These are phyloP conservation scores for Eudorcas thomsonii DNA, from an alignment of 2,113 vertebrate species.

Conservation along the genomic window DNA sequence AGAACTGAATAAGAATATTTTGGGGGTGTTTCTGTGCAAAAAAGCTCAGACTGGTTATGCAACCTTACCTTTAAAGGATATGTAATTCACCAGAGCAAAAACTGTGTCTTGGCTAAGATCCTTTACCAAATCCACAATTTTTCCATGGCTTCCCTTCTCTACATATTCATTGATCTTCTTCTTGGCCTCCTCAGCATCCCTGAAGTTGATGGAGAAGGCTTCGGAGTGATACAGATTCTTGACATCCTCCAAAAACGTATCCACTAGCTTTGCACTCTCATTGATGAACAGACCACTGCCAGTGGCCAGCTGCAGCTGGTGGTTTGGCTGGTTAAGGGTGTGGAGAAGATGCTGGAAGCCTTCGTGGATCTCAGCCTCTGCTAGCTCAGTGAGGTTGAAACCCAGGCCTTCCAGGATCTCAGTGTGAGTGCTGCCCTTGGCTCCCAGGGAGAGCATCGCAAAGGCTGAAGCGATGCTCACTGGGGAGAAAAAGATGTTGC, in stretches of 20 bases:
- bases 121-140: slow-evolving; percentile 81
- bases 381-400: slow-evolving; percentile 70
- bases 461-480: slow-evolving; percentile 81
- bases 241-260: slow-evolving; percentile 70
- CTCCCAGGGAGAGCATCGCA: slow-evolving; percentile 76
- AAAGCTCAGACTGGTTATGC: background rate
- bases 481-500: slow-evolving; percentile 84
- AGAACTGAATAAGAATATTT: background rate
- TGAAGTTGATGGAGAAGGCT: slow-evolving; percentile 77
- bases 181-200: slow-evolving; percentile 63
- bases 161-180: slow-evolving; percentile 79
- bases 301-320: slow-evolving; percentile 70
- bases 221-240: slow-evolving; percentile 72
- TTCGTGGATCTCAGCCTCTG: slow-evolving; percentile 62
- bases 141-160: slow-evolving; percentile 76
- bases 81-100: slow-evolving; percentile 84
- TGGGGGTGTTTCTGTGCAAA: background rate
- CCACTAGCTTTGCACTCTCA: slow-evolving; percentile 45
- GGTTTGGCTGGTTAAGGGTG: slow-evolving; percentile 68
- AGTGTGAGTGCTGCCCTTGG: slow-evolving; percentile 67
- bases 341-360: slow-evolving; percentile 77
- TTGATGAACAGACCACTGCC: slow-evolving; percentile 76
- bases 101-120: slow-evolving; percentile 74
- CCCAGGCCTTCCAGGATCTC: slow-evolving; percentile 79
- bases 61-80: slow-evolving; percentile 81